Percentiles rank a stretch among this genome's conserved stretches.
phyloP scores from a whole-genome alignment of 2,888 invertebrate genomes.

The Sminthurides aquaticus region DNA sequence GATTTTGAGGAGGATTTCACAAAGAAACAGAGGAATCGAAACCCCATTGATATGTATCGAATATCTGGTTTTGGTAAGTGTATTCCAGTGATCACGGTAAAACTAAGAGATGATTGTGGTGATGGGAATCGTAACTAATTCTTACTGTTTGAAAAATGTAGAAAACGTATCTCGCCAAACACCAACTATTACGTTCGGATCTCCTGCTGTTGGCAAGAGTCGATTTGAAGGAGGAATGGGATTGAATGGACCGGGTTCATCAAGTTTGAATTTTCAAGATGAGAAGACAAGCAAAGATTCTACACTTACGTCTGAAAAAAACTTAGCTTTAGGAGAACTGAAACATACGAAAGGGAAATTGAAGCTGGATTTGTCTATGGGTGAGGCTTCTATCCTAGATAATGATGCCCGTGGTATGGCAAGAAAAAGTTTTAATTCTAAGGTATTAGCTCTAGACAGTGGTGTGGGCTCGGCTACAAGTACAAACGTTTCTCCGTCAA shows the following conservation, averaged over 20 bases:
- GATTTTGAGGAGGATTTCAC: conserved; percentile 32
- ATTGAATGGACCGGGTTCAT: too few species aligned
- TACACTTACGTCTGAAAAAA: too few species aligned
- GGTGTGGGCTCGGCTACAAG: conserved; percentile 39
- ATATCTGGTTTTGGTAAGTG: conserved; percentile 39
- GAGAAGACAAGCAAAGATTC: too few species aligned
- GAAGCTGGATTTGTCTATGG: conserved; percentile 56
- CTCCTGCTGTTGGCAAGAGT: too few species aligned
- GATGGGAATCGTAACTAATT: too few species aligned
- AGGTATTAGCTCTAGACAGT: conserved; percentile 30
- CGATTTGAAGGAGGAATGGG: too few species aligned
- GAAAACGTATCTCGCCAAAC: too few species aligned
- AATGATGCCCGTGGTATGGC: conserved; percentile 20
- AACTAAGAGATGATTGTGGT: conserved; percentile 1
- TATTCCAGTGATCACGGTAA: too few species aligned
- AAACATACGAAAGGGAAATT: conserved; percentile 64
- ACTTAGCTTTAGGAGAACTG: conserved; percentile 56
- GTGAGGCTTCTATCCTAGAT: conserved; percentile 38
- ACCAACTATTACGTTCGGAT: too few species aligned
- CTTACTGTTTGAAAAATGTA: too few species aligned
- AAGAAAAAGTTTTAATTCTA: background rate
- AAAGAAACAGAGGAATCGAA: conserved; percentile 16
- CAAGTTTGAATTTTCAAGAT: too few species aligned
- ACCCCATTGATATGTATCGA: conserved; percentile 41
- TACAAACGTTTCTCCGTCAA: conserved; percentile 40